Conservation (phyloP, 2,797 vertebrate genomes). For the Girardinus metallicus region DNA sequence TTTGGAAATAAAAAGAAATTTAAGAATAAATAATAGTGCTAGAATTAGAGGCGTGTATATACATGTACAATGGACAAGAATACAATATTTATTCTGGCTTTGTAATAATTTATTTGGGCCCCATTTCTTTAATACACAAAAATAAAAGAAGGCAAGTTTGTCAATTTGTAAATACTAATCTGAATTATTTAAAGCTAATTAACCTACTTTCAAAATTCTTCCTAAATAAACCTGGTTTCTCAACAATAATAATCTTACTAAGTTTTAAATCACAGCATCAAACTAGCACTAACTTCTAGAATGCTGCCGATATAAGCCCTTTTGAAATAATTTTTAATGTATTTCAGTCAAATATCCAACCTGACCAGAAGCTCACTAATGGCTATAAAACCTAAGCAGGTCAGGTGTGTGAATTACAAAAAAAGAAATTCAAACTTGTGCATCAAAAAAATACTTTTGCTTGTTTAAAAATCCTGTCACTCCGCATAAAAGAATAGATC, state of each 20-base stretch:
- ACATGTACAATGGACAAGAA: not conserved
- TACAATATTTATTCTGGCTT: no score
- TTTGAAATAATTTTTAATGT: no score
- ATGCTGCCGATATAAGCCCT: no score
- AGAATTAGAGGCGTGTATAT: not conserved
- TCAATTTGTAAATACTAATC: not conserved
- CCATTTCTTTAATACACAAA: not conserved
- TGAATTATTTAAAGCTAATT: not conserved
- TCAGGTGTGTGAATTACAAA: not conserved
- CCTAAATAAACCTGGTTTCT: no score
- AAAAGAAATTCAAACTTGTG: not conserved
- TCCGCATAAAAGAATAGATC: not conserved
- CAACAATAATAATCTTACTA: no score
- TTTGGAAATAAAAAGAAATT: not conserved
- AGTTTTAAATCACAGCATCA: no score
- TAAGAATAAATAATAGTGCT: not conserved
- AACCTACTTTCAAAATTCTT: no score
- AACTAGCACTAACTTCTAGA: no score
- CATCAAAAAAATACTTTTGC: not conserved
- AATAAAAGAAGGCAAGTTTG: no score
- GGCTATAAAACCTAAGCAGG: not conserved
- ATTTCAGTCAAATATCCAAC: not conserved
- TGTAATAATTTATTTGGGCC: not conserved
- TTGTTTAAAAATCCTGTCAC: not conserved
- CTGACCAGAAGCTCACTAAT: not conserved